A percentile compares a stretch with the other conserved stretches of the same genome.
phyloP scores from a whole-genome alignment of 2,113 vertebrate species.

The Cheirogaleus medius region DNA sequence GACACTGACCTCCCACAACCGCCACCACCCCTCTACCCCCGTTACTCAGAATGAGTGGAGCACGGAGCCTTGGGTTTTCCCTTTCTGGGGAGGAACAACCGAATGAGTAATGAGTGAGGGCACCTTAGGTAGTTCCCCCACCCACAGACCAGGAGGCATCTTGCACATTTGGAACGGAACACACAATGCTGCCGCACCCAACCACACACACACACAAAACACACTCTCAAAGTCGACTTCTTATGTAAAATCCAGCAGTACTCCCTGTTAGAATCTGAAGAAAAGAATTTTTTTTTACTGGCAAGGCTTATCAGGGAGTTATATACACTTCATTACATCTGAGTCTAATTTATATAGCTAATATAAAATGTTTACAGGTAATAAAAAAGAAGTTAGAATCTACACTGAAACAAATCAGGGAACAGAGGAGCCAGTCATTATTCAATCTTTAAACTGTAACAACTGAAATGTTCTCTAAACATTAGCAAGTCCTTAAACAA shows the following conservation, averaged over 20 bases:
- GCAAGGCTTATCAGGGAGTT: not conserved
- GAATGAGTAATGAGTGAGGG: conserved; percentile 40
- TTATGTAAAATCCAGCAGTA: conserved; percentile 14
- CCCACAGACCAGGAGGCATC: conserved; percentile 52
- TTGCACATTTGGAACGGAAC: conserved; percentile 51
- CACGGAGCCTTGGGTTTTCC: conserved; percentile 57
- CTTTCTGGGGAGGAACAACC: conserved; percentile 39
- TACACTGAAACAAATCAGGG: not conserved
- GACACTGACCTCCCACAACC: not conserved
- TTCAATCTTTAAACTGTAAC: not conserved
- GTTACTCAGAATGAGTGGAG: not conserved
- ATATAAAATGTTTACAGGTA: conserved; percentile 32
- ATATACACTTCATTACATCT: not conserved
- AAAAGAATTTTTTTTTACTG: not conserved
- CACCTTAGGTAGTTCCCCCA: conserved; percentile 60
- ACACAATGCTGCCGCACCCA: not conserved
- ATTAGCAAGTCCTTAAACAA: not conserved
- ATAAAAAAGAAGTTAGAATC: conserved; percentile 4
- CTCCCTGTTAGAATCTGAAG: not conserved
- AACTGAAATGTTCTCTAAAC: not conserved
- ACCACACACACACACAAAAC: not conserved
- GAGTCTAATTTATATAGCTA: not conserved
- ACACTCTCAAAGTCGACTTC: conserved; percentile 3
- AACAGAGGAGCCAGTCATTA: not conserved
- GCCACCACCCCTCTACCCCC: not conserved